Evolutionary conservation across 2,888 invertebrate species (phyloP).

Genomic region (Brachypalpus laphriformis): DNA sequence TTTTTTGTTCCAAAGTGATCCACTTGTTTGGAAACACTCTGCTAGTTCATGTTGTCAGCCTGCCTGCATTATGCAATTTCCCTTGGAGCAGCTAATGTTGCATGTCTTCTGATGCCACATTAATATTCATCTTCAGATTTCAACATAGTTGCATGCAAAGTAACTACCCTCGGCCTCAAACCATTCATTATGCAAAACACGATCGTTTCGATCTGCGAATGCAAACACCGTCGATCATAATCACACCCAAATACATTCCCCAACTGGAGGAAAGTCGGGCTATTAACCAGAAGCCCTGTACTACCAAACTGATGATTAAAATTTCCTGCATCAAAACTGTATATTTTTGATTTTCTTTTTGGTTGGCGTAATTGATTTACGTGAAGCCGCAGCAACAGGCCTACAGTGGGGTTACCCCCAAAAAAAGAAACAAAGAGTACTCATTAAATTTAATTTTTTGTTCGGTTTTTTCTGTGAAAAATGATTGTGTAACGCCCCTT

Average conservation of each 20-base stretch:
- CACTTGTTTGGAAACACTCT: too few species aligned
- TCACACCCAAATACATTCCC: not conserved
- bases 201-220: conserved; percentile 13
- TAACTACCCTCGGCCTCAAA: too few species aligned
- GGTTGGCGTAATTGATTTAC: conserved; percentile 59
- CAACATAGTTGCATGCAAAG: too few species aligned
- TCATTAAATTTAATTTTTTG: conserved; percentile 51
- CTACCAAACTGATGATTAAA: conserved; percentile 34
- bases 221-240: not conserved
- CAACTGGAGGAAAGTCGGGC: not conserved
- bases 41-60: too few species aligned
- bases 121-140: too few species aligned
- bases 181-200: conserved; percentile 1
- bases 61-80: too few species aligned
- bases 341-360: not conserved
- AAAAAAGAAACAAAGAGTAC: conserved; percentile 18
- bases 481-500: conserved; percentile 61
- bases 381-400: conserved; percentile 11
- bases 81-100: too few species aligned
- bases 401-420: conserved; percentile 24
- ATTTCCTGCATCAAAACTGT: not conserved
- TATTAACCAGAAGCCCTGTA: conserved; percentile 44
- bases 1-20: too few species aligned
- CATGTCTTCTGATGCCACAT: too few species aligned
- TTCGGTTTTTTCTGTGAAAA: conserved; percentile 47